Base-by-base conservation (phyloP, 2,797 vertebrate genomes). In the Chaenodraco wilsoni region DNA sequence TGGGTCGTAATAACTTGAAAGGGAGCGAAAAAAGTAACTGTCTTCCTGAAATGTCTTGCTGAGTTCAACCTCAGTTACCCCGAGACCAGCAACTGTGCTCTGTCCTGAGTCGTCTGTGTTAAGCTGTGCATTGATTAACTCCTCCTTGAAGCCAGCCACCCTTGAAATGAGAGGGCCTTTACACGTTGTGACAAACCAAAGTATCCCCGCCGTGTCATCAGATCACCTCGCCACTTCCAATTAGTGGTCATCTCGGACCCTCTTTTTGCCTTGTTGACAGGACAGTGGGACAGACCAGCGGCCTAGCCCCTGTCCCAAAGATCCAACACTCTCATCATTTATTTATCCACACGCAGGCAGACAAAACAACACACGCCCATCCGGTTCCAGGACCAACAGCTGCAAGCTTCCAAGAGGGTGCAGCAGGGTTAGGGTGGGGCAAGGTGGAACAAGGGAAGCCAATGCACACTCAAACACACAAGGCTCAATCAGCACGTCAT, bases 141-240 rank as follows among this genome's bases (percentile, higher is more conserved):
- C 82, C 55, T 76, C 57, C 85, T 76, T 81, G 81, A 92, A 79
- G 54, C 80, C 89, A 90, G 80, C 82, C 84, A 89, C 72, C 84
- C 89, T 83, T 91, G 83, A 94, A 91, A 84, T 69, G 64, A 11
- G 65, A 76, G 58, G 59, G 61, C 59, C 75, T 82, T 92, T 84
- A 91, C 89, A 62, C 82, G 74, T 87, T 91, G 80, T 93, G 93
- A 94, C 91, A 95, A 92, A 90, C 87, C 87, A 71, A 72, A 91
- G 90, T 89, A 82, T 90, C 92, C 90, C 91, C 7, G 72, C 83
- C 67, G 92, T 90, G 92, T 89, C 88, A 93, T 92, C 87, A 91
- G 88, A 91, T 94, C 90, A 91, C 83, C 79, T 84, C 76, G 79
- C 87, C 91, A 86, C 91, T 89, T 93, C 83, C 84, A 91, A 91